Evolutionary conservation across 2,888 invertebrate genomes (phyloP).

Genomic region (Gari tellinella): DNA sequence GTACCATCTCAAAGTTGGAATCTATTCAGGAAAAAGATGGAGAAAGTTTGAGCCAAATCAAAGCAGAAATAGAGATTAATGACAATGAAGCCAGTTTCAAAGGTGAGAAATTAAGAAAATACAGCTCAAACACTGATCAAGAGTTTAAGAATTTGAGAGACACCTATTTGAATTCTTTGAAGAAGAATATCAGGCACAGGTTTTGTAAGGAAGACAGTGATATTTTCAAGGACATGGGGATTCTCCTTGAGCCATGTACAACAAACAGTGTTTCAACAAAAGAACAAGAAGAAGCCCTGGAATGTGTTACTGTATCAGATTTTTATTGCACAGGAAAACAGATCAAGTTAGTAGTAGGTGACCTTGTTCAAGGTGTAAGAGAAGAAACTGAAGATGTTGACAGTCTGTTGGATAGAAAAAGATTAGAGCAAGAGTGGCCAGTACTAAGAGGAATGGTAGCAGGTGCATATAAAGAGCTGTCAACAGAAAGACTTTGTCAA

Average conservation of each 20-base stretch:
- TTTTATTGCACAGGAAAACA: no score
- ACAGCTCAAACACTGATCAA: background rate
- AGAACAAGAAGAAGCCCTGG: background rate
- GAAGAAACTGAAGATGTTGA: background rate
- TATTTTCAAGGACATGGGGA: background rate
- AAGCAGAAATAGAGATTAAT: slow-evolving; percentile 3
- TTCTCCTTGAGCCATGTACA: background rate
- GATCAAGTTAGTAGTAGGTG: slow-evolving; percentile 6
- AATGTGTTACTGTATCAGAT: background rate
- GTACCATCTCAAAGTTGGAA: slow-evolving; percentile 26
- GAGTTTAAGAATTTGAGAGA: slow-evolving; percentile 3
- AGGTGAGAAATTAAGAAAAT: slow-evolving; percentile 10
- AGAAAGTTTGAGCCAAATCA: slow-evolving; percentile 17
- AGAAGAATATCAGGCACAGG: slow-evolving; percentile 7
- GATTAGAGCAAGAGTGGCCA: slow-evolving; percentile 14
- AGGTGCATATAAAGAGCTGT: slow-evolving; percentile 5
- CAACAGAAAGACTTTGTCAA: background rate
- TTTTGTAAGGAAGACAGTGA: background rate
- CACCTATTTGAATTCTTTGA: background rate
- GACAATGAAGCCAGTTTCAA: slow-evolving; percentile 4
- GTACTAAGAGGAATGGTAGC: slow-evolving; percentile 10
- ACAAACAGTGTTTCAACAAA: background rate
- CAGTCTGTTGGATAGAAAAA: slow-evolving; percentile 1
- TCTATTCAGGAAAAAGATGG: slow-evolving; percentile 29
- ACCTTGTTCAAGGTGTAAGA: no score